These are phyloP conservation scores for Apeira syringaria DNA, from an alignment of 2,888 invertebrate species.

Conservation along the genomic window DNA sequence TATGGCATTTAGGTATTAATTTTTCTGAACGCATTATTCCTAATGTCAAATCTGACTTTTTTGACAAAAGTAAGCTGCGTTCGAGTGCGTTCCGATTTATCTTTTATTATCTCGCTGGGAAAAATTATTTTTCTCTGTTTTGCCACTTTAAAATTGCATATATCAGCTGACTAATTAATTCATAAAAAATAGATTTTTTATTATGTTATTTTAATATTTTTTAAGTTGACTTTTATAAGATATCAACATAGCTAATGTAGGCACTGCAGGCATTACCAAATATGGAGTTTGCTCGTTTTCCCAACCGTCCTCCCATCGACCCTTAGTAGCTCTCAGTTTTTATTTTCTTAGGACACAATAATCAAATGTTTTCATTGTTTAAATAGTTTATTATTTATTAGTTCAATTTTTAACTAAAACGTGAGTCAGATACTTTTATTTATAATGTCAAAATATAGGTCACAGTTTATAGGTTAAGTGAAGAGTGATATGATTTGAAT, in stretches of 20 bases:
- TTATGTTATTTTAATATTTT: conserved; percentile 1
- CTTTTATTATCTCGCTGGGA: conserved; percentile 35
- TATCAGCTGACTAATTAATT: too few species aligned
- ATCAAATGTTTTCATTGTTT: conserved; percentile 80
- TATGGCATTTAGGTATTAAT: not conserved
- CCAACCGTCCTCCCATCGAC: conserved; percentile 83
- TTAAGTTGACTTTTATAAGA: conserved; percentile 8
- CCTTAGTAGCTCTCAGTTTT: conserved; percentile 80
- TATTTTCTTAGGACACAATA: conserved; percentile 66
- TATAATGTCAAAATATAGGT: conserved; percentile 80
- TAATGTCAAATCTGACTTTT: conserved; percentile 31
- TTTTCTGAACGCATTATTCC: conserved; percentile 39
- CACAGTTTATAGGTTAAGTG: conserved; percentile 79
- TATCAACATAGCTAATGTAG: conserved; percentile 53
- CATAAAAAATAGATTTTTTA: too few species aligned
- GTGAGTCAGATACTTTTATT: conserved; percentile 66
- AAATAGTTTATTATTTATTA: conserved; percentile 67
- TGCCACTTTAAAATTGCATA: conserved; percentile 21
- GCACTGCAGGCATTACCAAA: conserved; percentile 86
- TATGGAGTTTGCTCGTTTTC: conserved; percentile 87
- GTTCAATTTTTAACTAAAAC: conserved; percentile 64
- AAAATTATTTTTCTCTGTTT: conserved; percentile 32
- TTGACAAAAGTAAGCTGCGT: conserved; percentile 53
- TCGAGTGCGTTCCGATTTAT: conserved; percentile 65
- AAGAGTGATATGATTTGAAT: conserved; percentile 61